Percentiles rank a stretch among this genome's conserved stretches.
Conservation (phyloP, 2,797 vertebrate species). For the Peromyscus melanophrys region DNA sequence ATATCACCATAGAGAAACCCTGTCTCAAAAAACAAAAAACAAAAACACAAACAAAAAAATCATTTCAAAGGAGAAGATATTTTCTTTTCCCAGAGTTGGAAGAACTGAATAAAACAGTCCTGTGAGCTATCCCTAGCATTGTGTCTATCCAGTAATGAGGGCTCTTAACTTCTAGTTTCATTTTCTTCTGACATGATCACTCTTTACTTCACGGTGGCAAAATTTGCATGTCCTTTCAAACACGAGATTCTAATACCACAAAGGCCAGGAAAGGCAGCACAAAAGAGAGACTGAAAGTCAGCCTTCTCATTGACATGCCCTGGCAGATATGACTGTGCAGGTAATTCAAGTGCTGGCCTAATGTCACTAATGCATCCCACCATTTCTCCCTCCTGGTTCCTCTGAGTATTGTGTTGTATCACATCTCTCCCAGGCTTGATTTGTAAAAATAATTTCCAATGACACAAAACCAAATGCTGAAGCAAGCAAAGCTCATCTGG, state of each 20-base stretch:
- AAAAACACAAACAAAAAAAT: background rate
- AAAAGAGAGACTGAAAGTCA: background rate
- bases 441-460: background rate
- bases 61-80: background rate
- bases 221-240: background rate
- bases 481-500: slow-evolving; percentile 69
- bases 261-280: background rate
- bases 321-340: background rate
- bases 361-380: background rate
- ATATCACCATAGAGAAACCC: too few species aligned
- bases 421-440: background rate
- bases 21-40: too few species aligned
- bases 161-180: background rate
- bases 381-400: background rate
- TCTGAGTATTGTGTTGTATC: background rate
- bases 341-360: background rate
- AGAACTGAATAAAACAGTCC: background rate
- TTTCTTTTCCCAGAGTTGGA: background rate
- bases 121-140: background rate
- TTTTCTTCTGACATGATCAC: background rate
- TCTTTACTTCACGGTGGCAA: background rate
- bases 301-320: background rate
- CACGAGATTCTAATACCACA: background rate
- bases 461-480: background rate
- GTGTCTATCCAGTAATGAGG: background rate